Percentiles rank a stretch among this genome's conserved stretches.
phyloP scores from a whole-genome alignment of 2,797 vertebrate species.

The Danio choprae region DNA sequence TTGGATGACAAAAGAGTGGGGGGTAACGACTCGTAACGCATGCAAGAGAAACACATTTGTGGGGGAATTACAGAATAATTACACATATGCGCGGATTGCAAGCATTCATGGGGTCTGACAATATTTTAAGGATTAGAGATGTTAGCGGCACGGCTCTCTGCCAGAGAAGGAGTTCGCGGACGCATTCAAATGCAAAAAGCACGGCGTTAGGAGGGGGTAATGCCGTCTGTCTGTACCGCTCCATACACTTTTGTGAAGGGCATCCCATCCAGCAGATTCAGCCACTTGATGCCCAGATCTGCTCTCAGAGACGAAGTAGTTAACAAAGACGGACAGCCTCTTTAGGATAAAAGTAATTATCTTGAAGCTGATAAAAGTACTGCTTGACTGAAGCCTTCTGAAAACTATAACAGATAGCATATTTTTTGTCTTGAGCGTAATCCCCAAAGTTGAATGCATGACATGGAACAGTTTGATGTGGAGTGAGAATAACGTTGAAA shows the following conservation, averaged over 20 bases:
- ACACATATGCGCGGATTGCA: constrained; percentile 92
- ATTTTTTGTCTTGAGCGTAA: constrained; percentile 37
- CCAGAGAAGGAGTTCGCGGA: constrained; percentile 86
- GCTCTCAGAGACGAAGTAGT: constrained; percentile 84
- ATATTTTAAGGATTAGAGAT: constrained; percentile 96
- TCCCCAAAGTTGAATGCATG: constrained; percentile 53
- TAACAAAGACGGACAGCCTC: constrained; percentile 84
- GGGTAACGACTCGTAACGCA: constrained; percentile 77
- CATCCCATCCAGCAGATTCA: constrained; percentile 71
- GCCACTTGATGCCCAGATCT: constrained; percentile 88
- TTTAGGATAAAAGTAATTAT: constrained; percentile 81
- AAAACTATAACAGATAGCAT: constrained; percentile 58
- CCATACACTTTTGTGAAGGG: constrained; percentile 85
- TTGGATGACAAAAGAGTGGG: constrained; percentile 78
- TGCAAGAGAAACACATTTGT: constrained; percentile 89
- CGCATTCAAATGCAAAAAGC: constrained; percentile 91
- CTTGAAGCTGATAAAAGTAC: constrained; percentile 56
- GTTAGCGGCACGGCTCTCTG: constrained; percentile 87
- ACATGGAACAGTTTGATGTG: constrained; percentile 48
- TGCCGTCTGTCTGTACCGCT: constrained; percentile 84
- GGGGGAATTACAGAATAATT: constrained; percentile 88
- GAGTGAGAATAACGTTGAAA: constrained; percentile 11
- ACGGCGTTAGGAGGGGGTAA: constrained; percentile 86
- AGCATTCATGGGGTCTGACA: constrained; percentile 83
- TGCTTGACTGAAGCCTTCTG: constrained; percentile 49